Evolutionary conservation across 1,140 invertebrate species (phyloP), one percentile per base, ranked within the genome.

Genomic region (Heterodera schachtii): DNA sequence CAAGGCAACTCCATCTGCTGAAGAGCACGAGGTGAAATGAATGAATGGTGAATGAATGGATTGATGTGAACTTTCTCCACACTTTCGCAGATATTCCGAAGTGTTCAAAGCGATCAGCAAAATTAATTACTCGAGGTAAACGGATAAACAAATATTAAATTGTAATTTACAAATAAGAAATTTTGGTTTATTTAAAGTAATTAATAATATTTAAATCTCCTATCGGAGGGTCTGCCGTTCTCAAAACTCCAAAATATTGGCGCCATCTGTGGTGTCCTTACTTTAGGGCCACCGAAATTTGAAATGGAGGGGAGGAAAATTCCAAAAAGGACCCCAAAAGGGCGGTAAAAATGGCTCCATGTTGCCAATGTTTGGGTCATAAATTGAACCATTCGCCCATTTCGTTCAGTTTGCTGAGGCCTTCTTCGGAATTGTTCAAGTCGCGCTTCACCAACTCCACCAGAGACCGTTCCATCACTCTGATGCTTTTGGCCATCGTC

Each of bases 401-500:
- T 21, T 52, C 7, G 31, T 71, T 43, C n/a, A 81, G 71, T 66
- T 67, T 81, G 16, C 79, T 86, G 43, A 86, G 81, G 46, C 88
- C 84, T 43, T 82, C 84, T 19, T 75, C 86, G 19, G 84, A 89
- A 2, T 52, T 88, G 41, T 85, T 90, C 49, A 88, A 88, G 76
- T 78, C 77, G 13, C 85, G 86, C 73, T 86, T 86, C 52, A 86
- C 86, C 16, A 88, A 88, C 60, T 87, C 87, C 31, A 78, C 86
- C 3, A 82, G 89, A 43, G 88, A 89, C 81, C 75, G 88, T 31
- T 78, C 71, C 11, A 87, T 89, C 31, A 89, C 88, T 2, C 47
- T 90, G 9, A 89, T 89, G 89, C 84, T 89, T 19, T 81, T 89
- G 8, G 88, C 88, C 43, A 90, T 89, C 67, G 88, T 89, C 11